A percentile compares a stretch with the other conserved stretches of the same genome.
Evolutionary conservation across 1,140 invertebrate genomes (phyloP).

Genomic region (Habropoda laboriosa): DNA sequence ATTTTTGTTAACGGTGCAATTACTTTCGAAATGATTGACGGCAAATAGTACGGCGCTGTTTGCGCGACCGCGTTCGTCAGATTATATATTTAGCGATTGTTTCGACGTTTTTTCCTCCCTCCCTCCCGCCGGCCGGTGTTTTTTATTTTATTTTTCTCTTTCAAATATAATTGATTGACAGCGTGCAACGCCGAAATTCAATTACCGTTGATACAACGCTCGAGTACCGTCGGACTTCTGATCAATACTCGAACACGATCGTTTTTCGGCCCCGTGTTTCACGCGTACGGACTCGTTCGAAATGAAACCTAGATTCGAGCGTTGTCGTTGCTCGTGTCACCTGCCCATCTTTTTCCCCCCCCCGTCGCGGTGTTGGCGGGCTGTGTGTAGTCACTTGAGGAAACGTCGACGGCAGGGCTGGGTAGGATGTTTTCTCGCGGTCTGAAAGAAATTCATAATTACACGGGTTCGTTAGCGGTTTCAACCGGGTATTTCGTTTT

Average conservation of each 20-base stretch:
- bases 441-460: constrained; percentile 49
- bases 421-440: neutral
- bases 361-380: too few species aligned
- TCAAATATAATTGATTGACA: constrained; percentile 45
- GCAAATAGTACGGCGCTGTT: constrained; percentile 19
- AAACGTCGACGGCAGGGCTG: neutral
- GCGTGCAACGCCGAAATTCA: constrained; percentile 40
- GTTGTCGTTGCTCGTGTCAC: neutral
- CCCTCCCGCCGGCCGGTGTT: too few species aligned
- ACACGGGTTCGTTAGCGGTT: constrained; percentile 53
- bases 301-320: neutral
- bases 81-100: constrained; percentile 36
- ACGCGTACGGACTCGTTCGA: neutral
- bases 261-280: constrained; percentile 3
- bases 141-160: neutral
- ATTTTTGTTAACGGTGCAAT: constrained; percentile 45
- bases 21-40: constrained; percentile 39
- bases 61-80: constrained; percentile 4
- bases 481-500: constrained; percentile 41
- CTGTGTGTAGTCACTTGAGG: neutral
- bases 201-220: constrained; percentile 37
- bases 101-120: neutral
- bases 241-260: constrained; percentile 20
- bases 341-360: too few species aligned
- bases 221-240: constrained; percentile 20